A percentile compares a stretch with the other conserved stretches of the same genome.
These are phyloP conservation scores for Pachliopta kotzebuea DNA, from an alignment of 2,888 invertebrate genomes.

Conservation along the genomic window DNA sequence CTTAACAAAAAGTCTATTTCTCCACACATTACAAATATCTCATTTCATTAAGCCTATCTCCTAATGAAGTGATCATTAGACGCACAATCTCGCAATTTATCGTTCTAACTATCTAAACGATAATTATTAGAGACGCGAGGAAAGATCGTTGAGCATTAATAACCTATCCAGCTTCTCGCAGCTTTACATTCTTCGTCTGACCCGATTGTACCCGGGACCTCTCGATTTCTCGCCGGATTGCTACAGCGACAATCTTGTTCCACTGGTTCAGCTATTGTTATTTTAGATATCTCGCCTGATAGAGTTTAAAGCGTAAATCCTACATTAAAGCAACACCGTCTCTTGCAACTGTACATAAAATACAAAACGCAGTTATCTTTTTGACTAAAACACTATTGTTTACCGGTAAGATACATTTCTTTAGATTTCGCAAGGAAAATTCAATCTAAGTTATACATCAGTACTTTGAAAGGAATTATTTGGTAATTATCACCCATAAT, in stretches of 20 bases:
- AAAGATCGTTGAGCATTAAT: conserved; percentile 21
- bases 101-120: conserved; percentile 10
- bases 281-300: conserved; percentile 13
- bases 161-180: conserved; percentile 10
- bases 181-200: conserved; percentile 14
- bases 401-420: too few relatives aligned
- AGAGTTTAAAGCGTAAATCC: neutral
- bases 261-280: conserved; percentile 13
- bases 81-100: conserved; percentile 11
- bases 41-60: conserved; percentile 18
- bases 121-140: conserved; percentile 15
- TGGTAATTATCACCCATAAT: too few relatives aligned
- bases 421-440: too few relatives aligned
- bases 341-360: neutral
- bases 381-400: too few relatives aligned
- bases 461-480: too few relatives aligned
- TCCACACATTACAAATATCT: conserved; percentile 4
- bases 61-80: conserved; percentile 20
- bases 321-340: neutral
- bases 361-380: neutral
- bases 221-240: conserved; percentile 19
- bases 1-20: conserved; percentile 5
- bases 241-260: neutral
- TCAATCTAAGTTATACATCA: too few relatives aligned
- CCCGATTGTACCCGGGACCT: conserved; percentile 14